These are phyloP conservation scores for Drosophila simulans DNA, from an alignment of 1,140 invertebrate species.

Conservation along the genomic window DNA sequence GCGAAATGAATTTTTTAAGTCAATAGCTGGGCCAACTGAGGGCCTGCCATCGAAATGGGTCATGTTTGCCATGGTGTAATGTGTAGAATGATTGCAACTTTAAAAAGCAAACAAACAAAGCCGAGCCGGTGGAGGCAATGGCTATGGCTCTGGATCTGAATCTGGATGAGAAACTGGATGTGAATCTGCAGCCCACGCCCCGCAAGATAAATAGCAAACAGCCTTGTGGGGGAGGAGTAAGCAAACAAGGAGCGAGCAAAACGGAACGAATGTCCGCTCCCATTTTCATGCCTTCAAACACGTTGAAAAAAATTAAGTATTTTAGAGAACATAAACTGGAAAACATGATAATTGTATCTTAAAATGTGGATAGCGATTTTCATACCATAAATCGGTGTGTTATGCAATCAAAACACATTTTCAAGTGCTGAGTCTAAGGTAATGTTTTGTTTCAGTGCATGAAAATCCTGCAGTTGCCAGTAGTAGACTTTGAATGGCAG, in stretches of 20 bases:
- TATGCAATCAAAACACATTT: neutral
- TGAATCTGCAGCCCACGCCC: slow-evolving; percentile 22
- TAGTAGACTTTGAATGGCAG: slow-evolving; percentile 57
- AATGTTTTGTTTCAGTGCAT: slow-evolving; percentile 23
- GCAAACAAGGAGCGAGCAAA: slow-evolving; percentile 43
- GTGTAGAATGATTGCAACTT: slow-evolving; percentile 83
- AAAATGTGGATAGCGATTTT: neutral
- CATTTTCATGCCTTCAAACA: neutral
- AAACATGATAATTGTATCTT: neutral
- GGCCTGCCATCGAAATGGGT: slow-evolving; percentile 64
- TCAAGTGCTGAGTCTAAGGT: no score
- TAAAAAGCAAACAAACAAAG: slow-evolving; percentile 76
- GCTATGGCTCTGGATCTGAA: slow-evolving; percentile 16
- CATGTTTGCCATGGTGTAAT: slow-evolving; percentile 80
- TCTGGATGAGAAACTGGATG: neutral
- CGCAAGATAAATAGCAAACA: slow-evolving; percentile 42
- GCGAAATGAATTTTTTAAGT: slow-evolving; percentile 75
- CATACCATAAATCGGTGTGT: neutral
- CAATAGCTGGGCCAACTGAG: slow-evolving; percentile 43
- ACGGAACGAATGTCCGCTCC: slow-evolving; percentile 38
- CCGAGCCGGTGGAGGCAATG: slow-evolving; percentile 6
- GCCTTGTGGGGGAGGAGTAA: slow-evolving; percentile 43
- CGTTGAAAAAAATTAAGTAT: neutral
- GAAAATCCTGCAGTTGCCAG: slow-evolving; percentile 61
- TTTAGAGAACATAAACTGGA: neutral